Percentiles rank a stretch among this genome's conserved stretches.
Evolutionary conservation across 2,797 vertebrate genomes (phyloP).

Genomic region (Tragopan temminckii): DNA sequence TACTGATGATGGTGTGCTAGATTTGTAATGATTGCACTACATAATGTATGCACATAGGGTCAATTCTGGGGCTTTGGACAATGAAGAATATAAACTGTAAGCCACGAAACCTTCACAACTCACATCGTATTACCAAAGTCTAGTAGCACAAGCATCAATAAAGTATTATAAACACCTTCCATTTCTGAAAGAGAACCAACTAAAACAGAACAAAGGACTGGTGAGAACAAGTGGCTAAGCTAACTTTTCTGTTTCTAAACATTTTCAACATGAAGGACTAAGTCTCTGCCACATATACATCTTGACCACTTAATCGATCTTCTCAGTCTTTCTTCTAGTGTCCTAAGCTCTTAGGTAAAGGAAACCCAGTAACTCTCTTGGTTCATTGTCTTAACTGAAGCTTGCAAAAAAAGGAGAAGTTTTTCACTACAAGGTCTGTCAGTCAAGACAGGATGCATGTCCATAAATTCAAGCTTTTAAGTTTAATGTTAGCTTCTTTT

Average conservation of each 20-base stretch:
- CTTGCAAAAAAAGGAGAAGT: not conserved
- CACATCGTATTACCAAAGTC: not conserved
- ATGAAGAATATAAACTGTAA: not conserved
- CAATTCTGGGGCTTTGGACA: not conserved
- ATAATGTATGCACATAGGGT: not conserved
- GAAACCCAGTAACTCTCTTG: not conserved
- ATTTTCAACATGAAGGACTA: not conserved
- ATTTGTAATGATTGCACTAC: not conserved
- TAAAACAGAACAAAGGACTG: not conserved
- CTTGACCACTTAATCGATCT: not conserved
- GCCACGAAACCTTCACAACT: not conserved
- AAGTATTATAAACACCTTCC: not conserved
- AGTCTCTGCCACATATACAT: not conserved
- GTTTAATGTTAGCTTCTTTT: not conserved
- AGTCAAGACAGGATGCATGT: not conserved
- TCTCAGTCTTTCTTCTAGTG: not conserved
- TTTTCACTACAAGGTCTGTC: not conserved
- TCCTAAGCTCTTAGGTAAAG: not conserved
- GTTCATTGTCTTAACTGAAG: not conserved
- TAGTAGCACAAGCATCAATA: not conserved
- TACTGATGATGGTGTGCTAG: not conserved
- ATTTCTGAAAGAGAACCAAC: not conserved
- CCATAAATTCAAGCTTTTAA: not conserved
- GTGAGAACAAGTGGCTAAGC: not conserved
- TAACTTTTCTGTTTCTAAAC: not conserved